Evolutionary conservation across 2,797 vertebrate species (phyloP), one percentile per base, ranked within the genome.

Genomic region (Crenichthys baileyi): DNA sequence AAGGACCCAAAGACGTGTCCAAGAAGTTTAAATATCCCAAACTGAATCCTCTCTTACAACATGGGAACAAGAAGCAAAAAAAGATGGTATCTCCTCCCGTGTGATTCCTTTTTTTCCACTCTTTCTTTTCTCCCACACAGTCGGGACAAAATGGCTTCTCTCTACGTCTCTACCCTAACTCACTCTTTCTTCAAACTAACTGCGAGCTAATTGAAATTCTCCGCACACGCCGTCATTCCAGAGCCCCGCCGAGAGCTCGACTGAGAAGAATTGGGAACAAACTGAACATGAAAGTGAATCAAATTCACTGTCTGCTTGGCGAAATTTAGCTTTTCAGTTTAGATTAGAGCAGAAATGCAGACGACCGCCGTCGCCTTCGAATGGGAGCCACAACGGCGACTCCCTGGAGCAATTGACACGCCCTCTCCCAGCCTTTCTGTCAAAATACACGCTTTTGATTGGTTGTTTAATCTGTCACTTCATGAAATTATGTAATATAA

Each of bases 111-210:
- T 94, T 36, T 93, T 92, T 91, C 93, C 91, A 93, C 94, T 92
- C 91, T 94, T 91, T 94, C 91, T 93, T 86, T 90, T 93, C 94
- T 93, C 93, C 91, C 94, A 92, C 94, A 95, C 95, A 93, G 94
- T 95, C 93, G 93, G 96, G 94, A 96, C 96, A 96, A 96, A 96
- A 96, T 96, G 96, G 96, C 96, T 95, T 93, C 95, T 89, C 92
- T 91, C 85, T 89, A 87, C 83, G 83, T 71, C 88, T 83, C 82
- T 81, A 76, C 78, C 88, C 91, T 89, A 85, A 94, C 91, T 93
- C 88, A 91, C 94, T 95, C 93, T 95, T 95, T 95, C 95, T 95
- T 95, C 93, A 93, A 95, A 95, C 95, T 95, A 95, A 93, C 90
- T 89, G 91, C 90, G 90, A 95, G 93, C 95, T 95, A 91, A 93